A percentile compares a stretch with the other conserved stretches of the same genome.
Evolutionary conservation across 1,140 invertebrate species (phyloP).

Genomic region (Calosoma granatense): DNA sequence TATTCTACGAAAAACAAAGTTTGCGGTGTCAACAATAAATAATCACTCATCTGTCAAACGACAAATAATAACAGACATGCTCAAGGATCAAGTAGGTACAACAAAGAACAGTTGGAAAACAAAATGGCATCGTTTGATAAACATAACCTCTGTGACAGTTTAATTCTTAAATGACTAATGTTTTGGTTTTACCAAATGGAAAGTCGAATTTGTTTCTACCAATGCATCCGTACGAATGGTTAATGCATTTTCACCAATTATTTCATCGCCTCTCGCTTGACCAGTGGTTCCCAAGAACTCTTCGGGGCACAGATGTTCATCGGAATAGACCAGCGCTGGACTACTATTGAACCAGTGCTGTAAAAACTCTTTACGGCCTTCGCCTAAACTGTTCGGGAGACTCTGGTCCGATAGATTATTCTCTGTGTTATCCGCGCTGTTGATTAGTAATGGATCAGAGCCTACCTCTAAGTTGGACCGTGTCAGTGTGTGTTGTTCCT

Average conservation of each 20-base stretch:
- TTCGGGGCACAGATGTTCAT: constrained; percentile 23
- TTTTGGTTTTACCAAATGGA: constrained; percentile 32
- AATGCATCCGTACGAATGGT: constrained; percentile 29
- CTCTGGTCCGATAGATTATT: background rate
- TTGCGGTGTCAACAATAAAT: no score
- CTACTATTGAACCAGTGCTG: constrained; percentile 25
- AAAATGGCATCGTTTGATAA: no score
- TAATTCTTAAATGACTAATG: no score
- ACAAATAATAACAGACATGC: no score
- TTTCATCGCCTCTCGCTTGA: background rate
- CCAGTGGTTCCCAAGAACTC: constrained; percentile 19
- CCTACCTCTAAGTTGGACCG: constrained; percentile 15
- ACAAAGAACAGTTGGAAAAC: no score
- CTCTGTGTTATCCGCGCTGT: background rate
- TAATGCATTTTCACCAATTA: constrained; percentile 18
- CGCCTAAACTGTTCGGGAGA: constrained; percentile 4
- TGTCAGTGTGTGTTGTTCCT: constrained; percentile 9
- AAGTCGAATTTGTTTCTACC: constrained; percentile 25
- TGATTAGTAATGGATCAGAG: constrained; percentile 21
- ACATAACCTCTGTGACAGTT: no score
- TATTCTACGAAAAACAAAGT: no score
- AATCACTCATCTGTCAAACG: no score
- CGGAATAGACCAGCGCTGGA: constrained; percentile 19
- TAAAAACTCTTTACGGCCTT: constrained; percentile 21
- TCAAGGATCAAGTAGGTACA: no score